A percentile compares a stretch with the other conserved stretches of the same genome.
Evolutionary conservation across 1,140 invertebrate species (phyloP).

Genomic region (Hestina assimilis): DNA sequence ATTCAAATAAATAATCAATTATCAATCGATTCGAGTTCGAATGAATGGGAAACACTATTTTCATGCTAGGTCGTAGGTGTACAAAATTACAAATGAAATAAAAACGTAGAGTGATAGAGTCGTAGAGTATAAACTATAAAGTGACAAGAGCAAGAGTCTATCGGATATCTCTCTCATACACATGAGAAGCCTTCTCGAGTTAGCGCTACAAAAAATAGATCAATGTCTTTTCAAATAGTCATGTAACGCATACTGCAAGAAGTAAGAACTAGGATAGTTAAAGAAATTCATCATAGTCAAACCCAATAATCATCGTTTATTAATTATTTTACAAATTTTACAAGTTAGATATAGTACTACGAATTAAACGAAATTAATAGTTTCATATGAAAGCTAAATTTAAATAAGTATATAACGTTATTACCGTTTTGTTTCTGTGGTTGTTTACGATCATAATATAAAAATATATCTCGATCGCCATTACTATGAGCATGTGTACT

Average conservation of each 20-base stretch:
- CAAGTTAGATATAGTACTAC: neutral
- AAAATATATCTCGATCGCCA: constrained; percentile 42
- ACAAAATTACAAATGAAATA: no score
- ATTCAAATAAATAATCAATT: neutral
- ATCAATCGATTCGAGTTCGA: no score
- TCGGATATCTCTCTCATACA: constrained; percentile 27
- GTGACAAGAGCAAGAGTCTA: constrained; percentile 22
- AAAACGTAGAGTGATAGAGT: no score
- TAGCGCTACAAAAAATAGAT: constrained; percentile 26
- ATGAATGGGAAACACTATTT: constrained; percentile 27
- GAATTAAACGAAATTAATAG: neutral
- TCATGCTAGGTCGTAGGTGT: no score
- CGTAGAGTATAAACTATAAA: constrained; percentile 15
- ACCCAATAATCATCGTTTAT: neutral
- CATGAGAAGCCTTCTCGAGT: neutral
- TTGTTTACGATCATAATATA: constrained; percentile 15
- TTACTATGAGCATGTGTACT: constrained; percentile 34
- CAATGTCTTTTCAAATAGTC: constrained; percentile 20
- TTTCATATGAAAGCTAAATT: neutral
- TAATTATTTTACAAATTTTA: neutral
- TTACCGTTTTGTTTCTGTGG: constrained; percentile 3
- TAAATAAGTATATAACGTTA: neutral
- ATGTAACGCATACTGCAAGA: constrained; percentile 11
- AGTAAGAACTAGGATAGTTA: neutral
- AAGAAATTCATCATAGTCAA: neutral